Conservation (phyloP, 2,888 invertebrate genomes). For the Harpalus rufipes region DNA sequence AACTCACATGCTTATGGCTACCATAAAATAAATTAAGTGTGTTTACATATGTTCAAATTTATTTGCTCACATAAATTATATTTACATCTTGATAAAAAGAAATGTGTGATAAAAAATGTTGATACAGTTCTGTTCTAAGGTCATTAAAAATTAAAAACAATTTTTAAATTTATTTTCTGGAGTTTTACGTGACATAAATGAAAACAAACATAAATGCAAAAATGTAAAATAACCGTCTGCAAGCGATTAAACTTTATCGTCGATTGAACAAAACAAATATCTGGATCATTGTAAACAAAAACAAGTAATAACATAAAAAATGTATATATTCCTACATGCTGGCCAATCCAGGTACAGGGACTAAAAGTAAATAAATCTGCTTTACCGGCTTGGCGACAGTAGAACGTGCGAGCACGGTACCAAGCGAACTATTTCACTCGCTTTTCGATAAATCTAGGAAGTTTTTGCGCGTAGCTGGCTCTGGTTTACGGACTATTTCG, state of each 20-base stretch:
- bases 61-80: conserved; percentile 4
- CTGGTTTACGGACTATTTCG: conserved; percentile 55
- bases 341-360: conserved; percentile 28
- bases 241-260: conserved; percentile 15
- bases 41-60: neutral
- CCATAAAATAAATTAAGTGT: conserved; percentile 18
- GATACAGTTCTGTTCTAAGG: neutral
- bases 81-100: neutral
- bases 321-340: conserved; percentile 5
- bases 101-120: neutral
- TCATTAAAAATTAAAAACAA: conserved; percentile 12
- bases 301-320: conserved; percentile 30
- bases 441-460: conserved; percentile 57
- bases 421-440: conserved; percentile 31
- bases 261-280: conserved; percentile 23
- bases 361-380: conserved; percentile 25
- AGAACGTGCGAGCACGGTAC: conserved; percentile 13
- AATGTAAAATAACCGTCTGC: conserved; percentile 7
- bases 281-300: conserved; percentile 18
- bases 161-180: neutral
- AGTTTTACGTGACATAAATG: neutral
- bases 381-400: conserved; percentile 18
- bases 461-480: conserved; percentile 58
- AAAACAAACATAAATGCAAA: conserved; percentile 16
- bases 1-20: neutral